Conservation (phyloP, 53 echinoderm and acorn worm genomes). For the Antedon mediterranea region DNA sequence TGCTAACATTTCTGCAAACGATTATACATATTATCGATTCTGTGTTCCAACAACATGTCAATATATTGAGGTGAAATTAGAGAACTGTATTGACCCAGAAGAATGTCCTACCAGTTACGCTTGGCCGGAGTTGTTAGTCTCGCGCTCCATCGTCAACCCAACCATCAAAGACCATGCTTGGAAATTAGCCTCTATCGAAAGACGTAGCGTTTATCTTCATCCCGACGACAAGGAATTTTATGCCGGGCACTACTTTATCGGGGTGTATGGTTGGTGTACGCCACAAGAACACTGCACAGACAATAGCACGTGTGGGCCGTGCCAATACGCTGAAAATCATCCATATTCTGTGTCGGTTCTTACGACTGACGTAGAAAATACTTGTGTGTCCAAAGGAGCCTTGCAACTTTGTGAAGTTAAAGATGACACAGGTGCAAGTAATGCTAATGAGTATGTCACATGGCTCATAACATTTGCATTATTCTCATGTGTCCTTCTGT, state of each 20-base stretch:
- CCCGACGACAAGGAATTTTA: constrained; percentile 54
- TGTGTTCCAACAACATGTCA: constrained; percentile 46
- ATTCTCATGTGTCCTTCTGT: neutral
- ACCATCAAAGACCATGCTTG: constrained; percentile 70
- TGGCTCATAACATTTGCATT: neutral
- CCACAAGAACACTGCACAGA: constrained; percentile 41
- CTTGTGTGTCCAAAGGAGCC: constrained; percentile 36
- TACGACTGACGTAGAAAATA: constrained; percentile 19
- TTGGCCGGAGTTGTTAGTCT: constrained; percentile 76
- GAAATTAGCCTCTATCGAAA: constrained; percentile 52
- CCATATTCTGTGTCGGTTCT: constrained; percentile 28
- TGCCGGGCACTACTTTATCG: constrained; percentile 69
- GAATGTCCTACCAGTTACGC: constrained; percentile 60
- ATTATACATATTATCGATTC: constrained; percentile 65
- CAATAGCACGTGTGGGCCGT: constrained; percentile 54
- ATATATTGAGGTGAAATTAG: constrained; percentile 38
- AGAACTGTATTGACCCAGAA: constrained; percentile 45
- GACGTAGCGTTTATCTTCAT: constrained; percentile 37
- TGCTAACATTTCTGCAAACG: constrained; percentile 3
- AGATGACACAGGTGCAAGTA: neutral
- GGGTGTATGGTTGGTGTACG: constrained; percentile 91
- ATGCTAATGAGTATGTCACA: neutral
- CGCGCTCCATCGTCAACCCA: constrained; percentile 50
- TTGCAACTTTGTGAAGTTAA: constrained; percentile 31
- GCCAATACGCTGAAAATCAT: constrained; percentile 42